Evolutionary conservation across 2,888 invertebrate species (phyloP).

Genomic region (Furcula furcula): DNA sequence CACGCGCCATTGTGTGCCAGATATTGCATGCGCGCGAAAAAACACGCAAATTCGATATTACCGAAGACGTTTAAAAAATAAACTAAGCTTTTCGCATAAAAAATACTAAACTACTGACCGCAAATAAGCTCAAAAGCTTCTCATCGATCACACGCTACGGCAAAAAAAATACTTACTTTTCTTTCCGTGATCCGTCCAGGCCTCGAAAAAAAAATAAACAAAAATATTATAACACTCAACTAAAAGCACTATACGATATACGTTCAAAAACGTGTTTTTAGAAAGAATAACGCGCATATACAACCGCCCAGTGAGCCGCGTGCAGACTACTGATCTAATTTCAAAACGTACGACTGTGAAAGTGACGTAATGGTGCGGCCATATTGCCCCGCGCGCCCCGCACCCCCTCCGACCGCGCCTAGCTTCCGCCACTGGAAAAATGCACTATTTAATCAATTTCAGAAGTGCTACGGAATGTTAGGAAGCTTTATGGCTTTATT

Average conservation of each 20-base stretch:
- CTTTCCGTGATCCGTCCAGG: constrained; percentile 35
- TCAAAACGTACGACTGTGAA: constrained; percentile 68
- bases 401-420: constrained; percentile 51
- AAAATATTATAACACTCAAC: constrained; percentile 50
- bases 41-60: constrained; percentile 37
- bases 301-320: constrained; percentile 46
- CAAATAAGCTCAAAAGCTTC: constrained; percentile 50
- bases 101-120: constrained; percentile 42
- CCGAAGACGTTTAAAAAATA: constrained; percentile 33
- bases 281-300: constrained; percentile 24
- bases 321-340: constrained; percentile 76
- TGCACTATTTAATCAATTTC: constrained; percentile 74
- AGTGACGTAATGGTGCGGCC: constrained; percentile 76
- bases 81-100: constrained; percentile 33
- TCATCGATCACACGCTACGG: constrained; percentile 43
- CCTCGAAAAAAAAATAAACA: constrained; percentile 34
- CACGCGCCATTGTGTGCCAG: constrained; percentile 11
- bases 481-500: constrained; percentile 35
- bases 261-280: constrained; percentile 38
- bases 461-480: constrained; percentile 54
- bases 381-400: constrained; percentile 56
- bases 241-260: constrained; percentile 39
- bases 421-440: constrained; percentile 59
- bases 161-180: constrained; percentile 54
- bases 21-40: constrained; percentile 22